Percentiles rank a stretch among this genome's conserved stretches.
These are phyloP conservation scores for Engraulis encrasicolus DNA, from an alignment of 2,113 vertebrate species.

Conservation along the genomic window DNA sequence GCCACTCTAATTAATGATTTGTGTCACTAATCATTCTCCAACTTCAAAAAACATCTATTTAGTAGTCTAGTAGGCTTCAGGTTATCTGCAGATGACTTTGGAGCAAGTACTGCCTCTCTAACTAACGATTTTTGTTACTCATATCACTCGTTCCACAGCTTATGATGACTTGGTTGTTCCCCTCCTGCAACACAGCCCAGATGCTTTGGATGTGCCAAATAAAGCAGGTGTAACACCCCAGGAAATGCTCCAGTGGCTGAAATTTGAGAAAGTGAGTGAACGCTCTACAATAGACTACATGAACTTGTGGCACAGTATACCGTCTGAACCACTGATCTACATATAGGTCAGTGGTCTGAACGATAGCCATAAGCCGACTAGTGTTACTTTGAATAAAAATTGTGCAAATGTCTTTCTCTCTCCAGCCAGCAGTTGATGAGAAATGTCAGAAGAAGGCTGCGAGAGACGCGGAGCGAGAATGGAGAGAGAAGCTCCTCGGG, in stretches of 20 bases:
- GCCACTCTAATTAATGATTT: too few species aligned
- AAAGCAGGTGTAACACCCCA: constrained; percentile 79
- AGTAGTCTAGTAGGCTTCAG: too few species aligned
- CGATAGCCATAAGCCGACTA: too few species aligned
- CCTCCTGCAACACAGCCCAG: constrained; percentile 71
- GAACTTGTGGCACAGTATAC: neutral
- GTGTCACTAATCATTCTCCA: too few species aligned
- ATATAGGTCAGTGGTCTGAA: too few species aligned
- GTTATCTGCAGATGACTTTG: neutral
- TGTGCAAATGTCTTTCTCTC: neutral
- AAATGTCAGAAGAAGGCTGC: neutral
- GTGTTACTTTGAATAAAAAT: neutral
- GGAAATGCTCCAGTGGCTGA: constrained; percentile 74
- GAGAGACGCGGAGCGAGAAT: constrained; percentile 67
- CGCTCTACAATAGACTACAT: neutral
- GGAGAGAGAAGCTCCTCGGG: constrained; percentile 80
- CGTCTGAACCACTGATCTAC: too few species aligned
- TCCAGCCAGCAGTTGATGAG: constrained; percentile 34
- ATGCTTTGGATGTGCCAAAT: constrained; percentile 75
- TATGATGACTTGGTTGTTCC: constrained; percentile 82
- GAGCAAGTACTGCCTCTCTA: neutral
- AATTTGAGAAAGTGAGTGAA: constrained; percentile 60
- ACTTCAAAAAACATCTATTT: too few species aligned
- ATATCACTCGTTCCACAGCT: constrained; percentile 57
- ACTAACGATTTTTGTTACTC: neutral